Conservation (phyloP, 2,113 vertebrate species). For the Marmota flaviventris region DNA sequence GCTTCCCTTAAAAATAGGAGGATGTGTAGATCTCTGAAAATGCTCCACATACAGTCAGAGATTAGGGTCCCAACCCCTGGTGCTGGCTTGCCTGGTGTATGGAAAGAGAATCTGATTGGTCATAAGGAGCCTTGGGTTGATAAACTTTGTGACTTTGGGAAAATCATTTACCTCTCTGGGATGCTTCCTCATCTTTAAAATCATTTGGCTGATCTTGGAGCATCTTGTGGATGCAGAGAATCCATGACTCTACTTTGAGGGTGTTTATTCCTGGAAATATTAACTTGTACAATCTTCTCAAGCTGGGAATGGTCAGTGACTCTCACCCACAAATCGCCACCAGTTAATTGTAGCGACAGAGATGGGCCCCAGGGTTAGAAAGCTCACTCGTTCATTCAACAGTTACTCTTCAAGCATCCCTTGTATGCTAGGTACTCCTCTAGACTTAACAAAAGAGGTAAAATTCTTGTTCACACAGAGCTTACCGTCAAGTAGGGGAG, state of each 20-base stretch:
- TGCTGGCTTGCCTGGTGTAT: neutral
- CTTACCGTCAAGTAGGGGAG: neutral
- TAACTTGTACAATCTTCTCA: neutral
- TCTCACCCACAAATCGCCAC: neutral
- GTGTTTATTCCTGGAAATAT: neutral
- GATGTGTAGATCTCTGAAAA: neutral
- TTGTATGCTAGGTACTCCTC: neutral
- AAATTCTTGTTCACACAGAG: neutral
- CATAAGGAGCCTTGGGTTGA: neutral
- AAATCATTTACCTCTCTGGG: neutral
- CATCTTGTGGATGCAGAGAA: neutral
- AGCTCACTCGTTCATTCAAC: neutral
- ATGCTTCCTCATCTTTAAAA: neutral
- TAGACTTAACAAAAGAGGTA: neutral
- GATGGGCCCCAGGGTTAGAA: neutral
- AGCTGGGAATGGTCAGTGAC: neutral
- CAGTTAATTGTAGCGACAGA: neutral
- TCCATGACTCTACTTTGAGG: neutral
- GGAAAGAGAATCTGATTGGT: neutral
- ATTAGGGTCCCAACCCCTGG: neutral
- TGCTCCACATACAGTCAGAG: neutral
- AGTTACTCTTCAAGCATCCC: neutral
- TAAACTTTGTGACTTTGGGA: neutral
- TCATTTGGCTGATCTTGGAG: neutral
- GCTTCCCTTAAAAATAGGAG: neutral